Evolutionary conservation across 2,113 vertebrate genomes (phyloP).

Genomic region (Pavo muticus): DNA sequence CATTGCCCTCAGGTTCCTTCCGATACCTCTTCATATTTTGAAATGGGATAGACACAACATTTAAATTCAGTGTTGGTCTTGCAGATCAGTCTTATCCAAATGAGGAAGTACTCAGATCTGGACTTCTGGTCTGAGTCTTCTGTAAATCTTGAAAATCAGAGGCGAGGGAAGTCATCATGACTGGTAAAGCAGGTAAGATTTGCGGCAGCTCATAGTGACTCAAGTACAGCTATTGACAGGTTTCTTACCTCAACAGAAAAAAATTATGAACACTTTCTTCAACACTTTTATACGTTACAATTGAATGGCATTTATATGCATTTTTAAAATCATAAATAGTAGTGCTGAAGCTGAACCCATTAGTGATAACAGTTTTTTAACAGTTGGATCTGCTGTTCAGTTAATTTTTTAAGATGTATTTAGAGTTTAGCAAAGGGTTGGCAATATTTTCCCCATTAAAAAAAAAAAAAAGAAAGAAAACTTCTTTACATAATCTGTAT

Average conservation of each 20-base stretch:
- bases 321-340: background rate
- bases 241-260: background rate
- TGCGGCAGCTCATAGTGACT: background rate
- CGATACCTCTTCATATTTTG: background rate
- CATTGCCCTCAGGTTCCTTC: background rate
- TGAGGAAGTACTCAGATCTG: background rate
- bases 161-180: background rate
- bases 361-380: background rate
- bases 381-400: background rate
- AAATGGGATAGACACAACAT: background rate
- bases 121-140: background rate
- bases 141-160: background rate
- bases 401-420: background rate
- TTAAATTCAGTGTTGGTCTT: background rate
- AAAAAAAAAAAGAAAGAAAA: background rate
- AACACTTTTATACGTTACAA: constrained; percentile 4
- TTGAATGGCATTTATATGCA: background rate
- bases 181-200: background rate
- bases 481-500: background rate
- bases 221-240: background rate
- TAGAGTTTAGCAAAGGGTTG: background rate
- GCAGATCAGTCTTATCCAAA: background rate
- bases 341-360: background rate
- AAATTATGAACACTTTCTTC: background rate
- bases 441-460: background rate